A percentile compares a stretch with the other conserved stretches of the same genome.
Conservation (phyloP, 2,888 invertebrate species). For the Leptinotarsa tumamoca region DNA sequence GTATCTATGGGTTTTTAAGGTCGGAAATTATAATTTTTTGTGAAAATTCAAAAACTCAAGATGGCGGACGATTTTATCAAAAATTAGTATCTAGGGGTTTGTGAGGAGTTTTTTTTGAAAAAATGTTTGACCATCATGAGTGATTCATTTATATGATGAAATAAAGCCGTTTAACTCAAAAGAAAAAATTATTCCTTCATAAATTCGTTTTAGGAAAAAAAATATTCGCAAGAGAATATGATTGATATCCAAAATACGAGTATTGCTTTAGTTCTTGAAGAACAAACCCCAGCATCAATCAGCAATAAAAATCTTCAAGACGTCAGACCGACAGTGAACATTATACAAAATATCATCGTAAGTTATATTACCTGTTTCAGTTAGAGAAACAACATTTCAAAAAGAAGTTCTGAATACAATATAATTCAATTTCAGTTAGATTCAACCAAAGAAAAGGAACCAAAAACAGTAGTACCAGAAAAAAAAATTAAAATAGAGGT, state of each 20-base stretch:
- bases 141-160: slow-evolving; percentile 1
- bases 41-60: slow-evolving; percentile 9
- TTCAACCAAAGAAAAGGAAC: neutral
- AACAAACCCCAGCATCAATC: slow-evolving; percentile 6
- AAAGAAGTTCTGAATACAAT: slow-evolving; percentile 6
- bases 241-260: neutral
- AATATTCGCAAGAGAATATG: neutral
- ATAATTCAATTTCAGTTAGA: slow-evolving; percentile 10
- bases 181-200: neutral
- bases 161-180: slow-evolving; percentile 4
- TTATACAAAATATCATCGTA: slow-evolving; percentile 4
- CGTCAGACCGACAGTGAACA: neutral
- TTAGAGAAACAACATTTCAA: neutral
- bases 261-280: neutral
- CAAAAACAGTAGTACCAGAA: neutral
- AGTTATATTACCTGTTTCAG: neutral
- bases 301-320: neutral
- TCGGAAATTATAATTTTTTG: slow-evolving; percentile 8
- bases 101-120: slow-evolving; percentile 5
- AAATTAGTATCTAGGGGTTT: slow-evolving; percentile 5
- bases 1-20: slow-evolving; percentile 9
- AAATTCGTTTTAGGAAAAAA: slow-evolving; percentile 4
- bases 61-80: neutral
- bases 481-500: slow-evolving; percentile 4
- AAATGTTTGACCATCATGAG: neutral